Evolutionary conservation across 1,140 invertebrate species (phyloP).

Genomic region (Drosophila miranda): DNA sequence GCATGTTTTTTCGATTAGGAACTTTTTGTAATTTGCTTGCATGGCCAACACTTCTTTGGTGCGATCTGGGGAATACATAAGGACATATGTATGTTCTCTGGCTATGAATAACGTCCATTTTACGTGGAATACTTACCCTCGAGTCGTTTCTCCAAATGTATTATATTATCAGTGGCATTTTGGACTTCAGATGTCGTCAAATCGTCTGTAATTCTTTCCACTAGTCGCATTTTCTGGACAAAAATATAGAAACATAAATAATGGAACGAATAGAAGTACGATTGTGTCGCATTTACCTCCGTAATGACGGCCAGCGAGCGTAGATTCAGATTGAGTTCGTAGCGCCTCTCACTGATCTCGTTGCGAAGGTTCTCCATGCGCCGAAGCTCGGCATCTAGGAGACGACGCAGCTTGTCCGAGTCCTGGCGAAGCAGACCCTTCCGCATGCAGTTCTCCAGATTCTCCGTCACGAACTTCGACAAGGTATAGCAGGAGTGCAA

Average conservation of each 20-base stretch:
- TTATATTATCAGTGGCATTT: conserved; percentile 18
- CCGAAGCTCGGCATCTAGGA: conserved; percentile 22
- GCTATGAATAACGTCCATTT: too few relatives aligned
- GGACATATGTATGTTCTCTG: background rate
- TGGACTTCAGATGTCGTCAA: conserved; percentile 34
- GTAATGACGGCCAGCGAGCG: conserved; percentile 35
- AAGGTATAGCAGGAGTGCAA: conserved; percentile 5
- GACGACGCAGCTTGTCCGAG: conserved; percentile 26
- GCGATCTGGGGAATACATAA: conserved; percentile 8
- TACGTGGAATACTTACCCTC: conserved; percentile 5
- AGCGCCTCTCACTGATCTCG: conserved; percentile 35
- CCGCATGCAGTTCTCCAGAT: conserved; percentile 23
- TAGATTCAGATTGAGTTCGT: conserved; percentile 34
- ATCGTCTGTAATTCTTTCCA: conserved; percentile 24
- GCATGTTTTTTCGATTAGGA: conserved; percentile 39
- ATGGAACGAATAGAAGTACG: background rate
- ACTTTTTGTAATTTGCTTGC: conserved; percentile 37
- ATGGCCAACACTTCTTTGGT: conserved; percentile 30
- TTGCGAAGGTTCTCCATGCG: conserved; percentile 33
- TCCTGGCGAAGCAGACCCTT: conserved; percentile 18
- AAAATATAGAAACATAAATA: background rate
- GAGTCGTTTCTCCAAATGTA: conserved; percentile 27
- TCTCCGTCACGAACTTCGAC: conserved; percentile 23
- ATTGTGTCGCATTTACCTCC: background rate
- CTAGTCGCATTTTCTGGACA: conserved; percentile 22